These are phyloP conservation scores for Todiramphus chloris DNA, from an alignment of 2,113 vertebrate species.

Conservation along the genomic window DNA sequence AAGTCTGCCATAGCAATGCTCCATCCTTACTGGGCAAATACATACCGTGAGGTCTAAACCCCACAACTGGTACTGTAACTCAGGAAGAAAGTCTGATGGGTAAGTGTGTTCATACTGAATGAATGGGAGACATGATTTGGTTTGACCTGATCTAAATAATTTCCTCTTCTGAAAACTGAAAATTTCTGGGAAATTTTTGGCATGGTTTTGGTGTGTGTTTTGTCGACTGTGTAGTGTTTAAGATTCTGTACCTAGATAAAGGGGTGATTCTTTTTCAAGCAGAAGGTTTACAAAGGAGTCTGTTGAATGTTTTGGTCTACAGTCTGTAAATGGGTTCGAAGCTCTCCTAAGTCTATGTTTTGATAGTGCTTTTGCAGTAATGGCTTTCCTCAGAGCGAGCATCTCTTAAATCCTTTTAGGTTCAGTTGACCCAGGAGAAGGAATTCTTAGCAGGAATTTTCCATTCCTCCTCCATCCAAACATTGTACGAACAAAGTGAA, in stretches of 20 bases:
- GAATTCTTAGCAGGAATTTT: conserved; percentile 15
- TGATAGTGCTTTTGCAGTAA: background rate
- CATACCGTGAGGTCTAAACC: background rate
- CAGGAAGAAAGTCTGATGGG: background rate
- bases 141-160: background rate
- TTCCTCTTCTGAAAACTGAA: background rate
- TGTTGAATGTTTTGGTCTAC: background rate
- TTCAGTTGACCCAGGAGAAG: conserved; percentile 25
- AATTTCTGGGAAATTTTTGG: background rate
- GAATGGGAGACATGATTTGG: background rate
- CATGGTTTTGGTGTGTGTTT: background rate
- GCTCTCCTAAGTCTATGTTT: background rate
- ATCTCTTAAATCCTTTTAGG: background rate
- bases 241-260: background rate
- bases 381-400: background rate
- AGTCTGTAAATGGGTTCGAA: background rate
- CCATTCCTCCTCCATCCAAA: background rate
- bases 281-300: background rate
- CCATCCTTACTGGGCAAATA: background rate
- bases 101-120: background rate
- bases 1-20: background rate
- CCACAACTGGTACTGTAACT: background rate
- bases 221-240: background rate
- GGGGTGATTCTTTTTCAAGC: background rate
- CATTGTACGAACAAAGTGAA: conserved; percentile 4